Conservation (phyloP, 2,888 invertebrate genomes). For the Eledona agricola region DNA sequence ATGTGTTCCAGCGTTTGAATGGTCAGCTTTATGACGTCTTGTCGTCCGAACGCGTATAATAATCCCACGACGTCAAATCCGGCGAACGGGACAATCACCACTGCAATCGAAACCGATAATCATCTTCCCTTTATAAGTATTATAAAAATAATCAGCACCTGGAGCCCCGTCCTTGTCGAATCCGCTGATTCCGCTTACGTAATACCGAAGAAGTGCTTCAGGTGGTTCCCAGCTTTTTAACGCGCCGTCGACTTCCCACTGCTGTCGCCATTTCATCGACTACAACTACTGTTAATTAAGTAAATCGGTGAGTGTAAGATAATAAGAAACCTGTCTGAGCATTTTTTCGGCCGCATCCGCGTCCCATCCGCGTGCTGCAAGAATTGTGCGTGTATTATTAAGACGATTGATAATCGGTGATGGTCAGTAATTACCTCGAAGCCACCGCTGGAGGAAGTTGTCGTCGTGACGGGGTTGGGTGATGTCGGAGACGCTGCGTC, state of each 20-base stretch:
- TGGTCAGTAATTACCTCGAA: conserved; percentile 69
- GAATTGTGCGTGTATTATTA: conserved; percentile 31
- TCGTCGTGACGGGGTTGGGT: conserved; percentile 79
- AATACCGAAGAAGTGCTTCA: conserved; percentile 73
- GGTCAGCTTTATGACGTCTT: conserved; percentile 77
- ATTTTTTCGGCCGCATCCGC: conserved; percentile 89
- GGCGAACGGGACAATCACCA: conserved; percentile 82
- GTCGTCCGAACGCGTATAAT: conserved; percentile 75
- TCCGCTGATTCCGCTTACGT: conserved; percentile 82
- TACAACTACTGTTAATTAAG: conserved; percentile 51
- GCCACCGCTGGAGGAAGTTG: conserved; percentile 81
- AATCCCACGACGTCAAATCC: conserved; percentile 84
- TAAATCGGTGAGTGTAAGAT: background rate
- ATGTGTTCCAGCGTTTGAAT: conserved; percentile 73
- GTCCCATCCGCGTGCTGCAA: conserved; percentile 87
- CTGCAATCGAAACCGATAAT: conserved; percentile 59
- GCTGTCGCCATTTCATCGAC: conserved; percentile 78
- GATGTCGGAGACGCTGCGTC: conserved; percentile 73
- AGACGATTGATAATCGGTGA: background rate
- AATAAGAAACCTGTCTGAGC: conserved; percentile 76
- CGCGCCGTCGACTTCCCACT: conserved; percentile 77
- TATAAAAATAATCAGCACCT: conserved; percentile 60
- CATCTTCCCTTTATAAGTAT: conserved; percentile 3
- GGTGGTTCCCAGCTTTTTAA: conserved; percentile 76
- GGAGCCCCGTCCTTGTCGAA: conserved; percentile 86